phyloP scores from a whole-genome alignment of 2,113 vertebrate species.

The Lophochroa leadbeateri region DNA sequence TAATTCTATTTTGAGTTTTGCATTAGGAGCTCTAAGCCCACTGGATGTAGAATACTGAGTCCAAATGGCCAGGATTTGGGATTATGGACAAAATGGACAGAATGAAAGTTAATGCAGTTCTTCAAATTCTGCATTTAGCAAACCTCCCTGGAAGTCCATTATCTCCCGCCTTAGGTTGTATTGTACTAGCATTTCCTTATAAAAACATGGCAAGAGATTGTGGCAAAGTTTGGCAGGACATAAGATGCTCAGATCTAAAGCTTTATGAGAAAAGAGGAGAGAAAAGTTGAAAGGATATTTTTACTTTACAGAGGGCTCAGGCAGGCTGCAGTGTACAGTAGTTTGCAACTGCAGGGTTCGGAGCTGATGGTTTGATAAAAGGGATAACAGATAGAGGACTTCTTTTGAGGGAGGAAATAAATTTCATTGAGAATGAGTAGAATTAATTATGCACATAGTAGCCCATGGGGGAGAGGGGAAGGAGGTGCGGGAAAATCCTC shows the following conservation, averaged over 20 bases:
- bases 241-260: background rate
- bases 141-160: background rate
- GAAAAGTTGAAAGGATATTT: background rate
- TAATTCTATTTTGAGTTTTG: background rate
- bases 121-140: background rate
- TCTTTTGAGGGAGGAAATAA: background rate
- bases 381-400: background rate
- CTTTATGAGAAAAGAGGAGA: background rate
- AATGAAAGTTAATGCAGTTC: background rate
- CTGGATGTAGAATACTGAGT: background rate
- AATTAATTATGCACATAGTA: constrained; percentile 43
- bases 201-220: background rate
- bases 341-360: background rate
- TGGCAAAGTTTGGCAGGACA: background rate
- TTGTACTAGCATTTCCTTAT: background rate
- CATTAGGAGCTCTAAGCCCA: background rate
- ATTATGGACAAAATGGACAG: background rate
- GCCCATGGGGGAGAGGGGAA: background rate
- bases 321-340: background rate
- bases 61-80: background rate
- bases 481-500: background rate
- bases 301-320: background rate
- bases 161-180: background rate
- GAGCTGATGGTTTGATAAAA: background rate
- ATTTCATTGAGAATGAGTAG: background rate